Percentiles rank a stretch among this genome's conserved stretches.
Evolutionary conservation across 2,797 vertebrate genomes (phyloP).

Genomic region (Sparus aurata): DNA sequence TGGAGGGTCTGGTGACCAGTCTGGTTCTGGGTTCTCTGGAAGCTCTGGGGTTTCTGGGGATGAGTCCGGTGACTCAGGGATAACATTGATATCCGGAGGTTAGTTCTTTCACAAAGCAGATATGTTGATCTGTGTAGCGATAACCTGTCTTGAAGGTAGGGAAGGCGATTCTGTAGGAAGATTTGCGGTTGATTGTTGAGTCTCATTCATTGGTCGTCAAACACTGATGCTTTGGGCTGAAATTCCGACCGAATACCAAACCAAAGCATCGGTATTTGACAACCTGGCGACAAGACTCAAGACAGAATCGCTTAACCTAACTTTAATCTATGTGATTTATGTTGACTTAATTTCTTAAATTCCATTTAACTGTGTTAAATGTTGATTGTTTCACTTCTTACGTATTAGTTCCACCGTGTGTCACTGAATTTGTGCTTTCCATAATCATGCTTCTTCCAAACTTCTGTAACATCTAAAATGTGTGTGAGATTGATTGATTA

Average conservation of each 20-base stretch:
- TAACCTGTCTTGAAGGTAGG: conserved; percentile 12
- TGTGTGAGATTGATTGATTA: conserved; percentile 55
- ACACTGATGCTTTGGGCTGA: too few species aligned
- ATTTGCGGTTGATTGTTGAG: too few species aligned
- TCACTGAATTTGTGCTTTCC: conserved; percentile 46
- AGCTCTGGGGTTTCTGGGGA: conserved; percentile 79
- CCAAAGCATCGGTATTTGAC: too few species aligned
- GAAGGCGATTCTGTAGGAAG: too few species aligned
- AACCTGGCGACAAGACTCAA: too few species aligned
- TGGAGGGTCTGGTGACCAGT: conserved; percentile 78
- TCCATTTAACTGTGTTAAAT: conserved; percentile 81
- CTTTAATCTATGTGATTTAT: conserved; percentile 41
- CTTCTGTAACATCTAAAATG: conserved; percentile 49
- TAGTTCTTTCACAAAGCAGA: conserved; percentile 75
- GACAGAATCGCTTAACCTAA: too few species aligned
- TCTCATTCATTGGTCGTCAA: too few species aligned
- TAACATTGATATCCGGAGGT: conserved; percentile 84
- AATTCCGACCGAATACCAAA: too few species aligned
- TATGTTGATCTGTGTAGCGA: conserved; percentile 18
- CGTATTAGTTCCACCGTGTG: conserved; percentile 37
- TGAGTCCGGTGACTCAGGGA: conserved; percentile 70
- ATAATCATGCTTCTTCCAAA: conserved; percentile 56
- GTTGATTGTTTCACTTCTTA: conserved; percentile 51
- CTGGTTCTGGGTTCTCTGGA: conserved; percentile 78
- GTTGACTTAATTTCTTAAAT: conserved; percentile 43